Percentiles rank a stretch among this genome's conserved stretches.
Evolutionary conservation across 2,888 invertebrate genomes (phyloP).

Genomic region (Ceraclea dissimilis): DNA sequence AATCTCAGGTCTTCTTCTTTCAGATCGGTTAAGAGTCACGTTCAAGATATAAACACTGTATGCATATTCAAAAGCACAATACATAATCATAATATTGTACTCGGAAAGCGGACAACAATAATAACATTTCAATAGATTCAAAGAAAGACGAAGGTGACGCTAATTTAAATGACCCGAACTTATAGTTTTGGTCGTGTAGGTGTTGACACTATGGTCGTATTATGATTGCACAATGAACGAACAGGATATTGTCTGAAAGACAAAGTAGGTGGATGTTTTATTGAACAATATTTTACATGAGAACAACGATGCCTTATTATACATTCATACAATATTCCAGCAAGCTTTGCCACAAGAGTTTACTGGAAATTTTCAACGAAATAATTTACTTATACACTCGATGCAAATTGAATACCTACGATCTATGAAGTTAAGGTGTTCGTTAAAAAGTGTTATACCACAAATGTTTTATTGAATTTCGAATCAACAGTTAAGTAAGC

Average conservation of each 20-base stretch:
- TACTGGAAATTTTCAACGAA: no score
- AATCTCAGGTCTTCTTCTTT: slow-evolving; percentile 20
- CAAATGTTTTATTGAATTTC: no score
- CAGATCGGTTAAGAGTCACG: slow-evolving; percentile 14
- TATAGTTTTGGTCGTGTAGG: background rate
- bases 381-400: no score
- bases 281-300: background rate
- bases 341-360: no score
- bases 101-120: background rate
- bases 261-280: background rate
- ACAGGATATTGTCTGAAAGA: slow-evolving; percentile 1
- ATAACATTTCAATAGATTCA: background rate
- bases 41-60: slow-evolving; percentile 16
- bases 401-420: no score
- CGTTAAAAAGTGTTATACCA: no score
- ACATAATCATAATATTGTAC: background rate
- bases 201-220: background rate
- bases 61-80: slow-evolving; percentile 8
- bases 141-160: background rate
- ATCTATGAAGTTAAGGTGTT: no score
- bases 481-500: no score
- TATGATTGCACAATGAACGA: background rate
- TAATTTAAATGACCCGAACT: background rate
- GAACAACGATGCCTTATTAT: no score
- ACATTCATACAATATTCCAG: no score